A percentile compares a stretch with the other conserved stretches of the same genome.
Evolutionary conservation across 64 coral and sea anemone species (phyloP).

Genomic region (Montipora foliosa): DNA sequence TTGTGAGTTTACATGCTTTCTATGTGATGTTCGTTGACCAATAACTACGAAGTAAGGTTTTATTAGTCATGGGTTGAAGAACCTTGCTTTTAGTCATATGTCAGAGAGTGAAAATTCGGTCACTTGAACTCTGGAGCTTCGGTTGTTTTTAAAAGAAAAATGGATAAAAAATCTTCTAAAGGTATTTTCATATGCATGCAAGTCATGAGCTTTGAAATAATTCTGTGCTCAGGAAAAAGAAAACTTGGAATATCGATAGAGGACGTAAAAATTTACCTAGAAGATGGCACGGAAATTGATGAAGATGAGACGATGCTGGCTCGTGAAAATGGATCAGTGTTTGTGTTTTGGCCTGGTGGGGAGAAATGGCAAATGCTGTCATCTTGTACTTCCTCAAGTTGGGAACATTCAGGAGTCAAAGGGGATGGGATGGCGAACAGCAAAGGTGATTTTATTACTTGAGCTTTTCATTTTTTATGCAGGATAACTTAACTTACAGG

Average conservation of each 20-base stretch:
- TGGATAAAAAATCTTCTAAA: background rate
- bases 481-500: background rate
- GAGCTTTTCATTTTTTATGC: background rate
- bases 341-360: background rate
- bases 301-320: constrained; percentile 20
- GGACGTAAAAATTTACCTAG: background rate
- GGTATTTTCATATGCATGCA: background rate
- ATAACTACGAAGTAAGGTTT: no score
- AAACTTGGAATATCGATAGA: constrained; percentile 1
- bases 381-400: background rate
- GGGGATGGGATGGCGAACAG: background rate
- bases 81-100: no score
- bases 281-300: constrained; percentile 13
- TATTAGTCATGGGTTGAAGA: no score
- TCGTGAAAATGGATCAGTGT: background rate
- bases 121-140: no score
- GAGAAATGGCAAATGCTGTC: background rate
- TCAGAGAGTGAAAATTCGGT: no score
- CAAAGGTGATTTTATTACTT: background rate
- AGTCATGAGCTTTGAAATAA: background rate
- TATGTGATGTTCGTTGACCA: no score
- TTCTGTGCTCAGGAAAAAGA: background rate
- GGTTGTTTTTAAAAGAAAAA: background rate
- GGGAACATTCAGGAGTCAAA: background rate
- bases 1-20: no score